Evolutionary conservation across 2,113 vertebrate genomes (phyloP).

Genomic region (Dolichallabes microphthalmus): DNA sequence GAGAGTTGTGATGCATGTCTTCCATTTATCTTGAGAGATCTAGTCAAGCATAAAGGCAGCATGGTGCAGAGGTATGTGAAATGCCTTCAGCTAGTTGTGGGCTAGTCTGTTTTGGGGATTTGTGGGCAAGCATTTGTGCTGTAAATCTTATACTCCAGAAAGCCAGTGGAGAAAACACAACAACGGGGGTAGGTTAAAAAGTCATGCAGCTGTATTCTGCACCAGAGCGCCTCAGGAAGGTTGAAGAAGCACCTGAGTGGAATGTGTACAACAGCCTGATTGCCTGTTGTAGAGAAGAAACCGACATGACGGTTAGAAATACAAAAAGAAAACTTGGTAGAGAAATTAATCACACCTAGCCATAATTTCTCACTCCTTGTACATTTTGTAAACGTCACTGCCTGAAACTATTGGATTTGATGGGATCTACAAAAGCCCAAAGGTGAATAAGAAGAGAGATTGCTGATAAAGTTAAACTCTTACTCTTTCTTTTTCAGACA

Average conservation of each 20-base stretch:
- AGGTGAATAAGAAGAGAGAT: neutral
- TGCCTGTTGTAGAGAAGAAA: neutral
- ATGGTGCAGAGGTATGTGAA: neutral
- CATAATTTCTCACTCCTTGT: neutral
- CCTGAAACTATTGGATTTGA: neutral
- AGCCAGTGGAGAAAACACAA: neutral
- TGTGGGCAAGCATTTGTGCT: neutral
- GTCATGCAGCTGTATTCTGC: neutral
- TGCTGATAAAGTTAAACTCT: neutral
- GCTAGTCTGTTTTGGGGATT: neutral
- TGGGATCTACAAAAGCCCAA: neutral
- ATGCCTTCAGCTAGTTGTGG: neutral
- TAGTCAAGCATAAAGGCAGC: neutral
- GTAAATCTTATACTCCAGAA: neutral
- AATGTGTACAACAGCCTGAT: too few relatives aligned
- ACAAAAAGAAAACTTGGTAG: neutral
- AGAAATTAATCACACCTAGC: neutral
- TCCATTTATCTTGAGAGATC: neutral
- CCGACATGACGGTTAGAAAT: neutral
- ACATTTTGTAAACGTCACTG: neutral
- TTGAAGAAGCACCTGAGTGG: too few relatives aligned
- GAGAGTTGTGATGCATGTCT: neutral
- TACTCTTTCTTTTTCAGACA: neutral
- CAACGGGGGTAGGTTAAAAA: neutral
- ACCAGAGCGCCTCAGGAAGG: neutral